Evolutionary conservation across 2,888 invertebrate species (phyloP).

Genomic region (Lymantria dispar): DNA sequence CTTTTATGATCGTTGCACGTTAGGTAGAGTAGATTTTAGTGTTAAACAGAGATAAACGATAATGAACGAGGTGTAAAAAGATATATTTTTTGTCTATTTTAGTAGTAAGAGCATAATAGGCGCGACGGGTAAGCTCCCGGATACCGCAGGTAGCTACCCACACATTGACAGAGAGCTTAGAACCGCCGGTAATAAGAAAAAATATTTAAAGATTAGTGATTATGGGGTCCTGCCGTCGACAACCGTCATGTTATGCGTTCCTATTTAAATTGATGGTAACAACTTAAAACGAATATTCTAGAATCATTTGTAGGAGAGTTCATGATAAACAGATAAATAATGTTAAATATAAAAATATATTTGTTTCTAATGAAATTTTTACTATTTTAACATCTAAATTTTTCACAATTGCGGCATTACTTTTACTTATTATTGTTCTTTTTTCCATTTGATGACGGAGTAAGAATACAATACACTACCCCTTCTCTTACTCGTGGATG

Average conservation of each 20-base stretch:
- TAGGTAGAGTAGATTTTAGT: constrained; percentile 28
- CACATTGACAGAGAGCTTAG: constrained; percentile 52
- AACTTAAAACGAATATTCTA: background rate
- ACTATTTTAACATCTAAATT: too few species aligned
- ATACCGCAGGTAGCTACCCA: constrained; percentile 73
- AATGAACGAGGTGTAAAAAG: constrained; percentile 60
- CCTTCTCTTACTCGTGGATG: too few species aligned
- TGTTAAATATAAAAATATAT: too few species aligned
- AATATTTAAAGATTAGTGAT: constrained; percentile 11
- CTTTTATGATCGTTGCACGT: constrained; percentile 26
- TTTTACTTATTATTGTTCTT: too few species aligned
- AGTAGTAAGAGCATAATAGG: constrained; percentile 46
- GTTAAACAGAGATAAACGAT: constrained; percentile 38
- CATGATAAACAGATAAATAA: too few species aligned
- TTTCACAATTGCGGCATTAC: too few species aligned
- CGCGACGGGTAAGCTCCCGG: constrained; percentile 64
- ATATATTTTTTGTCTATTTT: constrained; percentile 63
- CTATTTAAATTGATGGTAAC: background rate
- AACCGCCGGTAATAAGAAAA: constrained; percentile 46
- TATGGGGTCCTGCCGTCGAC: constrained; percentile 29
- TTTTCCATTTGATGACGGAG: too few species aligned
- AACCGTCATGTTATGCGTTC: constrained; percentile 2
- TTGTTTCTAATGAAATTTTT: too few species aligned
- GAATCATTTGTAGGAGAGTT: too few species aligned
- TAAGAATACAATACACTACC: too few species aligned